Conservation (phyloP, 2,888 invertebrate genomes). For the Achlya flavicornis region DNA sequence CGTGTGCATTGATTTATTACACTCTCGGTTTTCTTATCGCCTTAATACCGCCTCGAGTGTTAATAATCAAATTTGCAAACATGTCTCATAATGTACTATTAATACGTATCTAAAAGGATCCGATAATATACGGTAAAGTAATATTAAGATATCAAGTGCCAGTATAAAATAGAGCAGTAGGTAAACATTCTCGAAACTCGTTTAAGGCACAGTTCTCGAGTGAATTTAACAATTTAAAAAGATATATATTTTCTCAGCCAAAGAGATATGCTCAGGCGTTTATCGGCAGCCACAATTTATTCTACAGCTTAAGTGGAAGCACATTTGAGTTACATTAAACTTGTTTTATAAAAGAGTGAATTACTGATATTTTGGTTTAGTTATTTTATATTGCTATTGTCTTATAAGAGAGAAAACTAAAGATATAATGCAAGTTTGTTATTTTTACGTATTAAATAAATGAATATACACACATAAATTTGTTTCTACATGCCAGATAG, state of each 20-base stretch:
- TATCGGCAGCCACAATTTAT: constrained; percentile 50
- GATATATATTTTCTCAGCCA: constrained; percentile 33
- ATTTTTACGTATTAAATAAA: no score
- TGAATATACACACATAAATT: no score
- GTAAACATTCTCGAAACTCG: constrained; percentile 17
- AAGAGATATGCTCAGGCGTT: constrained; percentile 43
- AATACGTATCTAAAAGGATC: no score
- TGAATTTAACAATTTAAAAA: constrained; percentile 46
- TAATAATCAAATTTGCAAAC: no score
- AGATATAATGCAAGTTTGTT: no score
- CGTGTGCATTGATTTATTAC: no score
- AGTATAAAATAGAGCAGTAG: not conserved
- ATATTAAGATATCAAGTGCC: not conserved
- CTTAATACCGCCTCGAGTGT: no score
- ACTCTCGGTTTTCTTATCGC: no score
- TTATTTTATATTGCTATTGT: no score
- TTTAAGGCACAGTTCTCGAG: constrained; percentile 17
- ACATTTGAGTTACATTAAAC: constrained; percentile 14
- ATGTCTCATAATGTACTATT: no score
- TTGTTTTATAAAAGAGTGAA: not conserved
- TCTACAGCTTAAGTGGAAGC: constrained; percentile 30
- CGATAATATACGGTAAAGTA: not conserved
- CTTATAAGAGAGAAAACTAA: no score
- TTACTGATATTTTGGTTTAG: not conserved
- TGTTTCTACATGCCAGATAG: no score